These are phyloP conservation scores for Amblyornis subalaris DNA, from an alignment of 2,113 vertebrate species.

Conservation along the genomic window DNA sequence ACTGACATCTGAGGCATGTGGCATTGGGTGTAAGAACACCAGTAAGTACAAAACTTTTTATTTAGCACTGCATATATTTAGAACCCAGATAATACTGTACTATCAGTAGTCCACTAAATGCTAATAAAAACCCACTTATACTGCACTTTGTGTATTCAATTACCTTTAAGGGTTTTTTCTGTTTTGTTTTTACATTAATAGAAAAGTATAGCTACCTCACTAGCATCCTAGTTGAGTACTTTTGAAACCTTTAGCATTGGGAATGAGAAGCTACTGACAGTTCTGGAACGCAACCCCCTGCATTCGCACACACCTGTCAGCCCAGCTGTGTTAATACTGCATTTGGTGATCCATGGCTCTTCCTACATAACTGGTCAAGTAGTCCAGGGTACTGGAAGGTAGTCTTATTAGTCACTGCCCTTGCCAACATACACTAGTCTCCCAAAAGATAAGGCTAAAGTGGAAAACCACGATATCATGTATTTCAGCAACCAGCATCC, in stretches of 20 bases:
- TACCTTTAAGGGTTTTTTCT: not conserved
- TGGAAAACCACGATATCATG: not conserved
- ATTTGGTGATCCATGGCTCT: not conserved
- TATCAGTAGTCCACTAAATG: not conserved
- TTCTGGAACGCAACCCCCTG: not conserved
- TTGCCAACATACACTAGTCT: not conserved
- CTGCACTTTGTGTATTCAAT: not conserved
- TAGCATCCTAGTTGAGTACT: not conserved
- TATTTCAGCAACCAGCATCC: not conserved
- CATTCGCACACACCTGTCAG: not conserved
- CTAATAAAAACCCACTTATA: not conserved
- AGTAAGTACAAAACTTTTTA: not conserved
- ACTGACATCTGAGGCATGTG: not conserved
- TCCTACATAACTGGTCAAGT: not conserved
- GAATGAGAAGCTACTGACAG: not conserved
- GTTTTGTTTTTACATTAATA: not conserved
- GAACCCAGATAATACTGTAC: not conserved
- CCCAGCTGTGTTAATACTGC: rapidly evolving
- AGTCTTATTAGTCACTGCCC: not conserved
- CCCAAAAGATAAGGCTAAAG: not conserved
- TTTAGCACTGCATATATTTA: not conserved
- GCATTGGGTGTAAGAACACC: not conserved
- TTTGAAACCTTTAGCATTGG: not conserved
- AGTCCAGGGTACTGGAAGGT: not conserved
- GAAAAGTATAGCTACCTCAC: not conserved